Conservation (phyloP, 1,140 invertebrate genomes). For the Babylonia areolata region DNA sequence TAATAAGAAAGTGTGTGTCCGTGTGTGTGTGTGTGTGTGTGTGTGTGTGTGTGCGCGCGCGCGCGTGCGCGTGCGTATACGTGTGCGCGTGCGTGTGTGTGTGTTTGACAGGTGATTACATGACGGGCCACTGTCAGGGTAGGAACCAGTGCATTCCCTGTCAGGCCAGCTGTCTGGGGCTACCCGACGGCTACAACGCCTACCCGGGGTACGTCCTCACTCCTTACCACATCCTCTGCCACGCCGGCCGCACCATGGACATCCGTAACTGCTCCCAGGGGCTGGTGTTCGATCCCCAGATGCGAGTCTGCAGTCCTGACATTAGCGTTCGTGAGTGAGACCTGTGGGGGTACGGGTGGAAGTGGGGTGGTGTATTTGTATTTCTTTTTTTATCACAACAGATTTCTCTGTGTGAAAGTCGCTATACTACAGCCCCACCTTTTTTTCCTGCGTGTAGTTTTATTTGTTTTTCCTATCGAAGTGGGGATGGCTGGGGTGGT, state of each 20-base stretch:
- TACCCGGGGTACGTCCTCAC: slow-evolving; percentile 56
- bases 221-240: slow-evolving; percentile 58
- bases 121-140: slow-evolving; percentile 57
- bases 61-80: background rate
- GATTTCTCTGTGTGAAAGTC: too few species aligned
- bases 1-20: background rate
- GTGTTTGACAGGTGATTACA: slow-evolving; percentile 58
- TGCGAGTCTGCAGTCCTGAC: slow-evolving; percentile 52
- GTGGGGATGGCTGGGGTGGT: too few species aligned
- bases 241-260: slow-evolving; percentile 52
- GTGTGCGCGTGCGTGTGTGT: background rate
- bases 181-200: slow-evolving; percentile 58
- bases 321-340: slow-evolving; percentile 57
- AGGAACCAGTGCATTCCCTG: slow-evolving; percentile 55
- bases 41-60: background rate
- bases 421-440: too few species aligned
- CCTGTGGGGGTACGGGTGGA: too few species aligned
- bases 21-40: background rate
- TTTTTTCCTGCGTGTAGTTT: too few species aligned
- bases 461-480: too few species aligned
- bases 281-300: slow-evolving; percentile 61
- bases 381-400: too few species aligned
- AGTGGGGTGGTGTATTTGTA: too few species aligned
- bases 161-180: slow-evolving; percentile 59
- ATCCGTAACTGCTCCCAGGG: slow-evolving; percentile 53